Percentiles rank a stretch among this genome's conserved stretches.
Evolutionary conservation across 2,113 vertebrate genomes (phyloP).

Genomic region (Chionodraco myersi): DNA sequence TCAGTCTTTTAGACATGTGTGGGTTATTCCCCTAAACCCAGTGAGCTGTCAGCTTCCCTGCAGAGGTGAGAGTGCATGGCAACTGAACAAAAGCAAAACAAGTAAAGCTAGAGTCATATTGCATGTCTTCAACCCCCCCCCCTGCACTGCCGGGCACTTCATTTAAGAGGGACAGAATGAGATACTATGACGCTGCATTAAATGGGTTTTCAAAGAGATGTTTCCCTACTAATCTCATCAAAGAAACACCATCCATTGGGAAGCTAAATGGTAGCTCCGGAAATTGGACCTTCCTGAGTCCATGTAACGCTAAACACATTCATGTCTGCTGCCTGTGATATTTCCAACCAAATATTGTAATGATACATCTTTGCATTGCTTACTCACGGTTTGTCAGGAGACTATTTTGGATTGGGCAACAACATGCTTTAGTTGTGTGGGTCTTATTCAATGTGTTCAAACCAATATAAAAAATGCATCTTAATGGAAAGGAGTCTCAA

Average conservation of each 20-base stretch:
- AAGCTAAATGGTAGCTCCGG: not conserved
- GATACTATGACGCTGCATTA: not conserved
- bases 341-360: not conserved
- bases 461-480: not conserved
- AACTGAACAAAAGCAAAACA: not conserved
- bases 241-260: not conserved
- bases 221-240: not conserved
- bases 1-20: conserved; percentile 15
- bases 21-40: conserved; percentile 41
- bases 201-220: not conserved
- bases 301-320: conserved; percentile 11
- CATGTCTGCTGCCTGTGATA: not conserved
- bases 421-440: not conserved
- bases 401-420: not conserved
- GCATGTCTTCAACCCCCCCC: not conserved
- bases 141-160: not conserved
- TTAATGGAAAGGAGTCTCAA: not conserved
- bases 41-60: conserved; percentile 56
- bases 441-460: not conserved
- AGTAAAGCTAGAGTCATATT: not conserved
- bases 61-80: conserved; percentile 39
- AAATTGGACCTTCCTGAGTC: conserved; percentile 3
- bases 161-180: conserved; percentile 15
- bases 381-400: not conserved
- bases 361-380: not conserved